Conservation (phyloP, 2,797 vertebrate species). For the Notamacropus eugenii region DNA sequence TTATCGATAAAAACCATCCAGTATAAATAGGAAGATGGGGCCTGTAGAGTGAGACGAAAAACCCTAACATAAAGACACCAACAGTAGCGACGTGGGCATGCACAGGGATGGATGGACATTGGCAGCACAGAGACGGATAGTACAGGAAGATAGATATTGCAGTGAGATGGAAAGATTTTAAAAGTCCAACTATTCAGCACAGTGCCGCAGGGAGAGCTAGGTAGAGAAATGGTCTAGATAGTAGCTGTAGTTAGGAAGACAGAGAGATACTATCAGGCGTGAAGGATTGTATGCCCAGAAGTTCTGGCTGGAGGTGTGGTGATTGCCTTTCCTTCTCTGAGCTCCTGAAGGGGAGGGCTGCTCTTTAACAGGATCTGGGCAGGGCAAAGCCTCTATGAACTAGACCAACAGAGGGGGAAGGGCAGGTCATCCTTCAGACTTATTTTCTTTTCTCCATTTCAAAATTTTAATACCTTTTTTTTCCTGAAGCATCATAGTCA, state of each 20-base stretch:
- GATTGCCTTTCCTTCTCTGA: background rate
- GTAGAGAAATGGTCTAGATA: background rate
- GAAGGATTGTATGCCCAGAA: background rate
- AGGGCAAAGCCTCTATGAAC: background rate
- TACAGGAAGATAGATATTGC: background rate
- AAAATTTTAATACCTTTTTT: background rate
- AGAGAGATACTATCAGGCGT: background rate
- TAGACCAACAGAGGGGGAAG: background rate
- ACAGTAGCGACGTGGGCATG: fast-evolving
- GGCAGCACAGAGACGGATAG: background rate
- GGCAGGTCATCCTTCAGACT: background rate
- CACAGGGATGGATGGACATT: background rate
- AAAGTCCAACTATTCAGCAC: background rate
- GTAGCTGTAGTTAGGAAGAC: background rate
- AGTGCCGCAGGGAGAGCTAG: background rate
- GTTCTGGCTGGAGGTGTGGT: background rate
- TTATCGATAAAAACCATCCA: background rate
- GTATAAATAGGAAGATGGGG: background rate
- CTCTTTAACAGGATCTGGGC: background rate
- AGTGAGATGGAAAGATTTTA: background rate
- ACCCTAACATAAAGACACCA: background rate
- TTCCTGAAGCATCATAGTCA: background rate
- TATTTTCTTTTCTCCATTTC: background rate
- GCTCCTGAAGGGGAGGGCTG: background rate
- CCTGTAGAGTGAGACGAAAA: background rate